These are phyloP conservation scores for Theocolax elegans DNA, from an alignment of 1,140 invertebrate genomes.

Conservation along the genomic window DNA sequence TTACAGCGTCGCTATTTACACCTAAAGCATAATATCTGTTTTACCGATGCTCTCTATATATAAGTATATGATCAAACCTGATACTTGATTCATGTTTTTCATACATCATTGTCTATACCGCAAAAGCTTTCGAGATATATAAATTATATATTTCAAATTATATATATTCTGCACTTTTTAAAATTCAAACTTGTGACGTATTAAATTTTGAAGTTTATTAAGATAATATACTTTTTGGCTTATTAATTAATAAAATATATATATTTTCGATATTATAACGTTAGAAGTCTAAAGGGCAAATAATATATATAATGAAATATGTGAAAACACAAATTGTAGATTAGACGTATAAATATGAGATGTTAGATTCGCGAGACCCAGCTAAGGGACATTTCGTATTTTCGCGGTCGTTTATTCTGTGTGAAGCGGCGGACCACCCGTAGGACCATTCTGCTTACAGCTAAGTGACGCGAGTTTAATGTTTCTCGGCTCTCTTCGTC, in stretches of 20 bases:
- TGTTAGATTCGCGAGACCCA: neutral
- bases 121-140: too few relatives aligned
- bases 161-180: too few relatives aligned
- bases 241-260: too few relatives aligned
- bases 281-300: too few relatives aligned
- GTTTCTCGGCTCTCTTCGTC: slow-evolving; percentile 43
- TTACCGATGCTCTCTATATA: neutral
- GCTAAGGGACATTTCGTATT: slow-evolving; percentile 50
- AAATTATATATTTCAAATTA: too few relatives aligned
- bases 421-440: slow-evolving; percentile 53
- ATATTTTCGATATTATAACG: too few relatives aligned
- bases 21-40: neutral
- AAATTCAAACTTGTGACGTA: too few relatives aligned
- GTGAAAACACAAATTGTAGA: slow-evolving; percentile 4
- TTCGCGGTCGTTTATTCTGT: slow-evolving; percentile 54
- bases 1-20: slow-evolving; percentile 15
- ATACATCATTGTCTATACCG: too few relatives aligned
- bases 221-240: too few relatives aligned
- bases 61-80: neutral
- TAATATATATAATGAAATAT: too few relatives aligned
- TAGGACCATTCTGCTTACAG: slow-evolving; percentile 33
- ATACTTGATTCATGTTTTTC: too few relatives aligned
- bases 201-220: too few relatives aligned
- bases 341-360: neutral
- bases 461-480: slow-evolving; percentile 58